Base-by-base conservation (phyloP, 2,797 vertebrate species). In the Sebastes hubbsi region DNA sequence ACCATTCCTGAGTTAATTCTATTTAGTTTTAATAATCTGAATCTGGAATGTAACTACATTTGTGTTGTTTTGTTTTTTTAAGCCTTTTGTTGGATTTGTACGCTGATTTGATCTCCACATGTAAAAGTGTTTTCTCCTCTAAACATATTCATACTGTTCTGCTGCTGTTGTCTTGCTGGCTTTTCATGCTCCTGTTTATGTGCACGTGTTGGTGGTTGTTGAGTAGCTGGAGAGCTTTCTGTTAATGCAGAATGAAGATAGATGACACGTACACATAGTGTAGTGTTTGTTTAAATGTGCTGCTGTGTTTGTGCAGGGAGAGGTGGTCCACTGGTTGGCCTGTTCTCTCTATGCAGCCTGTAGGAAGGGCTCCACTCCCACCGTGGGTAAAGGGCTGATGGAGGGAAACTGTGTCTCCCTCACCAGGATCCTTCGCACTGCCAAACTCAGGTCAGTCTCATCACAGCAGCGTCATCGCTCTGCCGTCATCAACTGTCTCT, bases 361-460 rank as follows among this genome's bases (percentile, higher is more conserved):
- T 75, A 95, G 97, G 69, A 98, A 97, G 88, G 95, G 96, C 10
- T 95, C 95, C 59, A 96, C 96, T 54, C 97, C 97, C 73, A 98
- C 97, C 0, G 97, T 98, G 77, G 97, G 97, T 4, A 96, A 96
- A 86, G 97, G 97, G 0, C 78, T 97, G 82, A 97, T 98, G 97
- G 97, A 98, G 87, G 97, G 97, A 75, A 98, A 98, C 88, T 97
- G 97, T n/a, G 97, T 98, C 65, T 98, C 97, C 12, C 96, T 98
- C 77, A 98, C 97, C n/a, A 96, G 97, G 87, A 98, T 98, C 90
- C 96, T 98, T 1, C 96, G 97, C 66, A 97, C 96, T 1, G 95
- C 97, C 58, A 98, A 98, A 83, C 94, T 98, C 87, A 98, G 97
- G 97, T 98, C 34, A 52, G 46, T 52, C 13, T 49, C 18, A 49